phyloP scores from a whole-genome alignment of 2,888 invertebrate genomes.

The Ptychoptera contaminata region DNA sequence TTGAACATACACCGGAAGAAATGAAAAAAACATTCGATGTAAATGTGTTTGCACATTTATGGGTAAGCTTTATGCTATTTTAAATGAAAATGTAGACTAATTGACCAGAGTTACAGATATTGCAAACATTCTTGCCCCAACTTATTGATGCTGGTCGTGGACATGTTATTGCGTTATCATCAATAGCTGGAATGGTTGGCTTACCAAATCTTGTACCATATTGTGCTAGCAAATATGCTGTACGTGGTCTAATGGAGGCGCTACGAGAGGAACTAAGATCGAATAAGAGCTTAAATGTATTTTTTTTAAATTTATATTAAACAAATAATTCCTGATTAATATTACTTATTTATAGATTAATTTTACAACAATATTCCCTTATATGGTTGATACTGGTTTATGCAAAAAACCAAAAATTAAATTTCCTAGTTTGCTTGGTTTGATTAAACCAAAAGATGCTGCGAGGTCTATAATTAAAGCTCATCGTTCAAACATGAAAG shows the following conservation, averaged over 20 bases:
- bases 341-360: conserved; percentile 36
- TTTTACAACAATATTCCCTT: conserved; percentile 71
- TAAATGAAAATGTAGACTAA: background rate
- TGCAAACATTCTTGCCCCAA: conserved; percentile 58
- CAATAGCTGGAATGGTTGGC: conserved; percentile 60
- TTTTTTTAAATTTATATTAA: background rate
- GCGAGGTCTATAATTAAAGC: conserved; percentile 51
- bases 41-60: conserved; percentile 65
- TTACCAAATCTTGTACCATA: conserved; percentile 65
- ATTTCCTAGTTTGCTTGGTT: conserved; percentile 48
- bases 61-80: conserved; percentile 37
- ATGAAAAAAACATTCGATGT: conserved; percentile 55
- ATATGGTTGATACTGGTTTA: conserved; percentile 75
- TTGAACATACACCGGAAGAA: conserved; percentile 48
- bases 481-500: conserved; percentile 41
- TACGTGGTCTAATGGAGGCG: conserved; percentile 72
- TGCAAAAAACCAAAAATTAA: conserved; percentile 61
- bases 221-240: conserved; percentile 66
- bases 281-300: conserved; percentile 17
- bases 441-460: conserved; percentile 47
- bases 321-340: conserved; percentile 8
- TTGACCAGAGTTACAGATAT: conserved; percentile 11
- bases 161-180: conserved; percentile 60
- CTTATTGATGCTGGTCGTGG: conserved; percentile 62
- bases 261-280: conserved; percentile 59